These are phyloP conservation scores for Mus spretus DNA, from an alignment of 2,797 vertebrate species.

Conservation along the genomic window DNA sequence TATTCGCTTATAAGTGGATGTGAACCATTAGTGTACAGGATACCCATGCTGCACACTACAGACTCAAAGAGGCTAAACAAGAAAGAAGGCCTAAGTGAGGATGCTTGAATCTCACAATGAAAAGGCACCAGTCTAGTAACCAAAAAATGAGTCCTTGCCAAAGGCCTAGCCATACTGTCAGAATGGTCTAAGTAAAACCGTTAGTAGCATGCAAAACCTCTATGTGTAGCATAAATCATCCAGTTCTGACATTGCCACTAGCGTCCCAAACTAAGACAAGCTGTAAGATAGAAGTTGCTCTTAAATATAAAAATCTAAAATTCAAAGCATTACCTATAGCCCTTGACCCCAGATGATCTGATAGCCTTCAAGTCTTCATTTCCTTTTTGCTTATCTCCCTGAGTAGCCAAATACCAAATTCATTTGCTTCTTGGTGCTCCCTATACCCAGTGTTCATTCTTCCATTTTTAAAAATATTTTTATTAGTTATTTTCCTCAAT, in stretches of 20 bases:
- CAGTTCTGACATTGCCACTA: neutral
- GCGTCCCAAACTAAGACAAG: neutral
- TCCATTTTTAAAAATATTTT: neutral
- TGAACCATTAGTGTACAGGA: neutral
- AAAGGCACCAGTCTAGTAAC: neutral
- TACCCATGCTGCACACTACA: neutral
- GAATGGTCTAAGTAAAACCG: neutral
- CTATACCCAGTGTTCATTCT: neutral
- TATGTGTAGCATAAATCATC: neutral
- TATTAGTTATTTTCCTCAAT: too few species aligned
- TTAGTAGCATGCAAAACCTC: neutral
- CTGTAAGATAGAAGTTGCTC: neutral
- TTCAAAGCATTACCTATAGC: neutral
- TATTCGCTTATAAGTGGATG: neutral
- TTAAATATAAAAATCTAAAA: conserved; percentile 21
- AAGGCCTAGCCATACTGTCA: fast-evolving
- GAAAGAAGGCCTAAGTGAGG: neutral
- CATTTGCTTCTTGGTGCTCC: neutral
- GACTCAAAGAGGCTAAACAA: neutral
- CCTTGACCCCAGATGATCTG: neutral
- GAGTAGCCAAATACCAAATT: neutral
- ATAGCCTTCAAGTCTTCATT: neutral
- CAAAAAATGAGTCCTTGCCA: neutral
- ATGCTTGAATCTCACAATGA: neutral
- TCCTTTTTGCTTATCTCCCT: neutral